Evolutionary conservation across 2,888 invertebrate genomes (phyloP), one percentile per base, ranked within the genome.

Genomic region (Campoletis raptor): DNA sequence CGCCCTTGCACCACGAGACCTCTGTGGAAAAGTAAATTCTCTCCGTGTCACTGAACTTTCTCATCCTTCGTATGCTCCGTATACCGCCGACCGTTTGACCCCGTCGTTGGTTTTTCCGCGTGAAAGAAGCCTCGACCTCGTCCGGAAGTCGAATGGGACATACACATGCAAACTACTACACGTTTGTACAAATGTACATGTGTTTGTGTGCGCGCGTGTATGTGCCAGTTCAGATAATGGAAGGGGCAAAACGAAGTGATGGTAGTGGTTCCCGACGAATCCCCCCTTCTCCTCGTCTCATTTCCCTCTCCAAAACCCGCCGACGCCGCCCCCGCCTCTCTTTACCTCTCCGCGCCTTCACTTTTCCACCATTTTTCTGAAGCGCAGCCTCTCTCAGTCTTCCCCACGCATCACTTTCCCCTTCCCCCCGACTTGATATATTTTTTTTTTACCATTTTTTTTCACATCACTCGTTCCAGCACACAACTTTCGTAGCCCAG

Each of bases 41-140:
- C 92, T 91, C 87, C 91, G 92, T 93, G 93, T 93, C 93, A 92
- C 91, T 92, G 93, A 80, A 89, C 89, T 90, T 91, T 92, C 91
- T 90, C 91, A 91, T 92, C 90, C 91, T 90, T 91, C 91, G 91
- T 36, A 10, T 24, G 37, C 90, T 81, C 89, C 86, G 64, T 73
- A 64, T 72, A 61, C 15, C 36, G 40, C 7, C 64, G 72, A 91
- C 89, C 92, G 92, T 93, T 93, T 93, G 92, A 93, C 93, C 93
- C 92, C 92, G 91, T 90, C 92, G 91, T 92, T 89, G 91, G 92
- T 92, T 93, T 92, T 93, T 93, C 92, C 92, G 90, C 92, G 91
- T 91, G 91, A 92, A 91, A 92, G 91, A 91, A 92, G 90, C 90
- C 90, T 90, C 92, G 91, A 92, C 91, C 92, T 91, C 93, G 89